Percentiles rank a stretch among this genome's conserved stretches.
These are phyloP conservation scores for Aratinga solstitialis DNA, from an alignment of 2,797 vertebrate genomes.

Conservation along the genomic window DNA sequence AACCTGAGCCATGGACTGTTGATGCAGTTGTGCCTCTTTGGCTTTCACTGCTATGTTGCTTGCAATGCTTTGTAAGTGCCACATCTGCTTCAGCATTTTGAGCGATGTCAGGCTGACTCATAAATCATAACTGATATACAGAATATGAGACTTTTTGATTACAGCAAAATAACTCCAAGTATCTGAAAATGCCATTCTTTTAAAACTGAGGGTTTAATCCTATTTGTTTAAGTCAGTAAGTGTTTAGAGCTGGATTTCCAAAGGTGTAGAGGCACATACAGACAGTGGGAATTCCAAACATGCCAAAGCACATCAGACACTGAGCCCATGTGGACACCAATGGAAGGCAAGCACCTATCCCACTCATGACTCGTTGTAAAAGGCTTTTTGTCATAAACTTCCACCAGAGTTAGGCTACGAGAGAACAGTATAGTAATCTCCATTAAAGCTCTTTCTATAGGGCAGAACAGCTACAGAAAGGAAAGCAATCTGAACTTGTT, in stretches of 20 bases:
- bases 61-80: neutral
- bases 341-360: neutral
- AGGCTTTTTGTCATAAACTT: neutral
- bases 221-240: neutral
- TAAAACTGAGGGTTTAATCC: neutral
- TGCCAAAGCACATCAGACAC: neutral
- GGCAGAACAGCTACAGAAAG: neutral
- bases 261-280: neutral
- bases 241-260: neutral
- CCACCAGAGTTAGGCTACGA: neutral
- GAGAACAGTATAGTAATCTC: neutral
- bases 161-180: neutral
- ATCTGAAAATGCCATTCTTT: neutral
- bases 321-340: rapidly evolving
- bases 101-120: neutral
- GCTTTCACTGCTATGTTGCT: neutral
- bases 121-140: neutral
- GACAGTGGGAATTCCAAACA: neutral
- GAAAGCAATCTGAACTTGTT: neutral
- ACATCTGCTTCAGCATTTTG: neutral
- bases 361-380: neutral
- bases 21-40: neutral
- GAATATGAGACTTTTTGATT: neutral
- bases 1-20: neutral
- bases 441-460: neutral